Evolutionary conservation across 1,140 invertebrate genomes (phyloP).

Genomic region (Drosophila takahashii): DNA sequence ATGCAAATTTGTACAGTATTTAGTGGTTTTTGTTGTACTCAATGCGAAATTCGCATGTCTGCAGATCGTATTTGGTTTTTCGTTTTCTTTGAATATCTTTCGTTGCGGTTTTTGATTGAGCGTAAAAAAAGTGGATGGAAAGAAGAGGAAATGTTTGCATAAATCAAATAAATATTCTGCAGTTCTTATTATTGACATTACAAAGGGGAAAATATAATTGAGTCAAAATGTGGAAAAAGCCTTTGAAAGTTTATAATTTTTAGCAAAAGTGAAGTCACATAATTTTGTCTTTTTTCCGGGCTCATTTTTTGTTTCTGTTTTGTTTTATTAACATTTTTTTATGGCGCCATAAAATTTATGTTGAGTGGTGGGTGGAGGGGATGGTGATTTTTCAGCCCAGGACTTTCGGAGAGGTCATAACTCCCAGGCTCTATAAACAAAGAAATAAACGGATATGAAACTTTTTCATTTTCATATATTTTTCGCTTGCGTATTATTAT

Average conservation of each 20-base stretch:
- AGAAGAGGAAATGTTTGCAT: slow-evolving; percentile 14
- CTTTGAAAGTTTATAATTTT: neutral
- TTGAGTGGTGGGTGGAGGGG: too few species aligned
- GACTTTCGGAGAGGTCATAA: slow-evolving; percentile 2
- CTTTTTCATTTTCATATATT: slow-evolving; percentile 32
- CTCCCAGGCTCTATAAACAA: slow-evolving; percentile 28
- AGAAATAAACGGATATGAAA: slow-evolving; percentile 36
- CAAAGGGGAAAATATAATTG: too few species aligned
- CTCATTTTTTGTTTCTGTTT: slow-evolving; percentile 8
- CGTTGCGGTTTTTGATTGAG: slow-evolving; percentile 18
- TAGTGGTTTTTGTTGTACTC: slow-evolving; percentile 19
- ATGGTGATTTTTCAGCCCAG: neutral
- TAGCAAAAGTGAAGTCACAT: neutral
- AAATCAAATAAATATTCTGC: slow-evolving; percentile 31
- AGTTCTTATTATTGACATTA: slow-evolving; percentile 10
- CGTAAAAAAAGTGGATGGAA: neutral
- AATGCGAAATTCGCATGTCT: slow-evolving; percentile 28
- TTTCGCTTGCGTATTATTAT: neutral
- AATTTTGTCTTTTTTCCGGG: neutral
- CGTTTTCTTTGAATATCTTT: slow-evolving; percentile 31
- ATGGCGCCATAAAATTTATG: slow-evolving; percentile 36
- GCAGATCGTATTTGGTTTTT: slow-evolving; percentile 28
- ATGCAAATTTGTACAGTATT: slow-evolving; percentile 22
- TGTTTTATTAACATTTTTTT: slow-evolving; percentile 37
- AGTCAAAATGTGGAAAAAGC: too few species aligned